Evolutionary conservation across 2,888 invertebrate species (phyloP).

Genomic region (Drosophila mimica): DNA sequence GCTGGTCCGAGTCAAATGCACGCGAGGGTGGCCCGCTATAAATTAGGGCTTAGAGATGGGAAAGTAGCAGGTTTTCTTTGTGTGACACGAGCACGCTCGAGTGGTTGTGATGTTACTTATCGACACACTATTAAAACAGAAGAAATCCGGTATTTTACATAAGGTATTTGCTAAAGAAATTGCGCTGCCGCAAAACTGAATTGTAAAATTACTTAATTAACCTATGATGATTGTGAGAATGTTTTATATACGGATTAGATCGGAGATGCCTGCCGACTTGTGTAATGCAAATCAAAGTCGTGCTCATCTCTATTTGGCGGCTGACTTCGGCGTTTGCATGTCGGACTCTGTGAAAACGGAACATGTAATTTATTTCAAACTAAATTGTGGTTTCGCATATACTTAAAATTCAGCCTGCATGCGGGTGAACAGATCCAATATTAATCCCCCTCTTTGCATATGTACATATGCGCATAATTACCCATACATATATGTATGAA

Average conservation of each 20-base stretch:
- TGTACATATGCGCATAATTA: constrained; percentile 3
- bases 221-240: not conserved
- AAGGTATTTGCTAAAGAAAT: not conserved
- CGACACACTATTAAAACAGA: not conserved
- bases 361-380: constrained; percentile 75
- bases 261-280: not conserved
- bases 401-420: constrained; percentile 28
- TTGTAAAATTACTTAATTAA: not conserved
- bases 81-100: not conserved
- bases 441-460: constrained; percentile 4
- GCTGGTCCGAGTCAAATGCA: constrained; percentile 15
- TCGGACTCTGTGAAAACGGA: constrained; percentile 39
- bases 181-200: not conserved
- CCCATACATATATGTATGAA: not conserved
- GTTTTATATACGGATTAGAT: not conserved
- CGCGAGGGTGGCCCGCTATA: constrained; percentile 20
- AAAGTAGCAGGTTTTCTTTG: not conserved
- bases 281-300: not conserved
- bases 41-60: constrained; percentile 1
- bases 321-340: constrained; percentile 38
- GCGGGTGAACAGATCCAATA: constrained; percentile 31
- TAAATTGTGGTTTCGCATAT: constrained; percentile 59
- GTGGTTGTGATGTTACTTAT: not conserved
- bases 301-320: constrained; percentile 7
- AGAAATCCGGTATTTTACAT: not conserved